Evolutionary conservation across 2,888 invertebrate genomes (phyloP), one percentile per base, ranked within the genome.

Genomic region (Limnephilus lunatus): DNA sequence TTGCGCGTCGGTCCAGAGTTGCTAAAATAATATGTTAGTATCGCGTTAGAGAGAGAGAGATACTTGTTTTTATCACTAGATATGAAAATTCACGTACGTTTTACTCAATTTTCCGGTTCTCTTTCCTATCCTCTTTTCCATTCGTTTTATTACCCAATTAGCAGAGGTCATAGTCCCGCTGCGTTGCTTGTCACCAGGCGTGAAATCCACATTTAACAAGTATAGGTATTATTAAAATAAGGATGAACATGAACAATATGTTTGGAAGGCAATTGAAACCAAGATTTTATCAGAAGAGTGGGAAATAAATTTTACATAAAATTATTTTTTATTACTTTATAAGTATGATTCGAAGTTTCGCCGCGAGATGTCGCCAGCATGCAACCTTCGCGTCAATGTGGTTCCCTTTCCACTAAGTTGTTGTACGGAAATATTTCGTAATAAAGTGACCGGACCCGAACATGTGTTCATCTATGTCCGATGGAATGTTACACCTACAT

Each of bases 401-500:
- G 39, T 83, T 83, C 35, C n/a, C 39, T 83, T 83, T 83, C 83
- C 32, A 83, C 35, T 19, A 7, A 2, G 35, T 32, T 25, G 19
- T n/a, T n/a, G 35, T 25, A 35, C 86, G n/a, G 48, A 30, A n/a
- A 86, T 44, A 88, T 88, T 88, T 88, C 88, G 88, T 88, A 88
- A 88, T 86, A 88, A 39, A 53, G 68, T 53, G 53, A 68, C 53
- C 88, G 68, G 88, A 9, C 68, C 68, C 68, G 68, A 68, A 88
- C 88, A 88, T 88, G 88, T 88, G 88, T 88, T 88, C 88, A 53
- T 88, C 88, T 80, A 88, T 88, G 88, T 88, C 88, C 88, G 68
- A 53, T 85, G 91, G 91, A 91, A 91, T 91, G 85, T 91, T 85
- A 91, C 91, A 91, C 91, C 91, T 91, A 91, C 91, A 86, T 91